Percentiles rank a stretch among this genome's conserved stretches.
phyloP scores from a whole-genome alignment of 2,113 vertebrate genomes.

The Mormoops blainvillei region DNA sequence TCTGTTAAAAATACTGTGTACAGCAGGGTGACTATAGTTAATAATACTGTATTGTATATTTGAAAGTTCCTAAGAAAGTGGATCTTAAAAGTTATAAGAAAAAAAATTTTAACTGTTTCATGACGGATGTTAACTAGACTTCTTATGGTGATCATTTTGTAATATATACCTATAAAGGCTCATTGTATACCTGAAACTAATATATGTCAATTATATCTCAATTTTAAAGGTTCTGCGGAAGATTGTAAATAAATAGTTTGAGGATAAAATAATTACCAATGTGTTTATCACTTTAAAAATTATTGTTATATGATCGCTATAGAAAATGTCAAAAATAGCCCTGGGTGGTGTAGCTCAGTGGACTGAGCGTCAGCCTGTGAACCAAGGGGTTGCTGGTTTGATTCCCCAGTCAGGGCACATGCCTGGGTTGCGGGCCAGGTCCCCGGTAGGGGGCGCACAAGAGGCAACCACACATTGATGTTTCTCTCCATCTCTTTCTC shows the following conservation, averaged over 20 bases:
- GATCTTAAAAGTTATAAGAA: neutral
- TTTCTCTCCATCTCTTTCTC: no score
- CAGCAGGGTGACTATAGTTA: neutral
- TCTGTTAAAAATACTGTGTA: neutral
- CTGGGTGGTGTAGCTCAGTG: no score
- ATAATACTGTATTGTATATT: neutral
- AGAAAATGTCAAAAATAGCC: slow-evolving; percentile 27
- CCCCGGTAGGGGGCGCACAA: no score
- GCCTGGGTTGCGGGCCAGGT: no score
- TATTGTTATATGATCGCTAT: neutral
- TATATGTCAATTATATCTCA: neutral
- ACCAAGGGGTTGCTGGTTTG: no score
- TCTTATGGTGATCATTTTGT: neutral
- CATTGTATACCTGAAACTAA: neutral
- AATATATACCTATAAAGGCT: neutral
- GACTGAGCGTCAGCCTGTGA: no score
- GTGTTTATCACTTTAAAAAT: neutral
- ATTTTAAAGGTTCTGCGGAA: neutral
- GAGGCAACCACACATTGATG: no score
- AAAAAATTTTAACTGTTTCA: neutral
- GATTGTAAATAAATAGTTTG: neutral
- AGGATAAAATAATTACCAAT: neutral
- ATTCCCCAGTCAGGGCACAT: no score
- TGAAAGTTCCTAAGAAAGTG: neutral
- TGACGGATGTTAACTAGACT: neutral